Conservation (phyloP, 2,888 invertebrate genomes). For the Aproaerema taeniolella region DNA sequence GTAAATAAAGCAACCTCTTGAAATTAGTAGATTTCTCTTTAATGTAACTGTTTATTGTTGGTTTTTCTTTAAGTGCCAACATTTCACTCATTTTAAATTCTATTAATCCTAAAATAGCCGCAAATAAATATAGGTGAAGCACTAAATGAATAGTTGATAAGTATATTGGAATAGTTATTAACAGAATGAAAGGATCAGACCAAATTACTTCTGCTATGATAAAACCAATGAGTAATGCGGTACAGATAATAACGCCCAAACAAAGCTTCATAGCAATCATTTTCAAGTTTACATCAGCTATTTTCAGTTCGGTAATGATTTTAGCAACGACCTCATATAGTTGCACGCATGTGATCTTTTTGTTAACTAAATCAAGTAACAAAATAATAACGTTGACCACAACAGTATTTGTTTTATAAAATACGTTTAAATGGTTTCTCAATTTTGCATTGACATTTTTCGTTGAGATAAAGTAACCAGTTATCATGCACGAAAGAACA, state of each 20-base stretch:
- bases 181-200: constrained; percentile 24
- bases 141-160: constrained; percentile 37
- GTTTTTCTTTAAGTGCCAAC: constrained; percentile 12
- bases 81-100: constrained; percentile 27
- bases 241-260: constrained; percentile 28
- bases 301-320: constrained; percentile 24
- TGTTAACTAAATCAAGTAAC: constrained; percentile 23
- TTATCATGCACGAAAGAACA: constrained; percentile 21
- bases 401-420: constrained; percentile 32
- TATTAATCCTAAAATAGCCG: constrained; percentile 34
- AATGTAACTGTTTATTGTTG: neutral
- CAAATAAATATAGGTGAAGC: constrained; percentile 36
- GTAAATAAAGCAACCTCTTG: constrained; percentile 23
- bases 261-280: constrained; percentile 36
- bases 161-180: constrained; percentile 39
- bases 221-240: constrained; percentile 22
- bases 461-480: constrained; percentile 20
- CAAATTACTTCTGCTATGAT: constrained; percentile 32
- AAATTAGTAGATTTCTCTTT: neutral
- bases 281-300: constrained; percentile 25
- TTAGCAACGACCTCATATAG: constrained; percentile 28
- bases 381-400: constrained; percentile 28
- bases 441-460: constrained; percentile 19
- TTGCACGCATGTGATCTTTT: constrained; percentile 22
- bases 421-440: constrained; percentile 28